Conservation (phyloP, 2,888 invertebrate species). For the Dione juno region DNA sequence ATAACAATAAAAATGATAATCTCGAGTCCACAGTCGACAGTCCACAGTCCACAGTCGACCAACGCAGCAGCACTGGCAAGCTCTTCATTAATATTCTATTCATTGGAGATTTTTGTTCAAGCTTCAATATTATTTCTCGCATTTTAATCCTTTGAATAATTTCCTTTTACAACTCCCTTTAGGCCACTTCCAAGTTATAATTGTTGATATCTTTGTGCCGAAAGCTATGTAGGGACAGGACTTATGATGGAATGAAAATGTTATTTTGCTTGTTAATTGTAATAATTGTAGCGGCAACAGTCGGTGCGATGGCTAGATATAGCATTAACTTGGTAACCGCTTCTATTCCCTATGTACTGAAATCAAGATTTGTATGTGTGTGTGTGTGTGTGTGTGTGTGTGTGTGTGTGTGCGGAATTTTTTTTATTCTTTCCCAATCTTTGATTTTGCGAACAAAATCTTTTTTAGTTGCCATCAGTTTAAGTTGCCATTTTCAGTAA, state of each 20-base stretch:
- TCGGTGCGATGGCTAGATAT: slow-evolving; percentile 9
- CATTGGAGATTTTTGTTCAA: slow-evolving; percentile 34
- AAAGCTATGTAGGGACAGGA: neutral
- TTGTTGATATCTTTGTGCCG: slow-evolving; percentile 19
- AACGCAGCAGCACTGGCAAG: neutral
- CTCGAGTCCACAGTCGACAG: slow-evolving; percentile 16
- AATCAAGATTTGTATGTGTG: no score
- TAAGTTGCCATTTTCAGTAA: neutral
- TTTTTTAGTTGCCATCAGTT: no score
- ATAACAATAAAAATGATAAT: slow-evolving; percentile 33
- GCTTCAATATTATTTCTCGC: slow-evolving; percentile 33
- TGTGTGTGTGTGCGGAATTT: no score
- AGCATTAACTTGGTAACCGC: neutral
- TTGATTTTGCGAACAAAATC: no score
- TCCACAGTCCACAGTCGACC: no score
- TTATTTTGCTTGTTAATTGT: slow-evolving; percentile 12
- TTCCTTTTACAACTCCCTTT: slow-evolving; percentile 35
- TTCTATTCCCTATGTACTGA: neutral
- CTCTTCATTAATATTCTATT: slow-evolving; percentile 37
- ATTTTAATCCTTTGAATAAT: slow-evolving; percentile 44
- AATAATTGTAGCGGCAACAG: slow-evolving; percentile 8
- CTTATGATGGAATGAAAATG: slow-evolving; percentile 9
- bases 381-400: no score
- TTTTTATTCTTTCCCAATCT: no score
- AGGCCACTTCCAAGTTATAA: slow-evolving; percentile 34